phyloP scores from a whole-genome alignment of 2,797 vertebrate species.

The Lacerta viridis region DNA sequence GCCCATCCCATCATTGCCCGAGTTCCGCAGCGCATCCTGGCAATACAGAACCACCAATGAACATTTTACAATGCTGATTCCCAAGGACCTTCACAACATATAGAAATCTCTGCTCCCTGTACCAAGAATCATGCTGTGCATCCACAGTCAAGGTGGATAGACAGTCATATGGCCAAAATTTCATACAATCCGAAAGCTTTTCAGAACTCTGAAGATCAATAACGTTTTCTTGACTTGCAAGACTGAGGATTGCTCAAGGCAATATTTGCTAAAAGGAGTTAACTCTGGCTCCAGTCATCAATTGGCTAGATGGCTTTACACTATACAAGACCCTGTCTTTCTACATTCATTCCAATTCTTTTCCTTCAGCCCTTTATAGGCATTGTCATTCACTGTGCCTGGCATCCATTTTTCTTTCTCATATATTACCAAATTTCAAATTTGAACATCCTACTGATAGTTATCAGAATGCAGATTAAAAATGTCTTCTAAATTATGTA shows the following conservation, averaged over 20 bases:
- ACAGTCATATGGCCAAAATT: background rate
- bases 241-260: background rate
- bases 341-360: background rate
- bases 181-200: background rate
- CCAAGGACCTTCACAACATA: background rate
- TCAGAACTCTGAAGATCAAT: background rate
- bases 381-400: background rate
- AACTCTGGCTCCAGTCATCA: background rate
- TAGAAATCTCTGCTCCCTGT: background rate
- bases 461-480: background rate
- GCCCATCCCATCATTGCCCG: constrained; percentile 93
- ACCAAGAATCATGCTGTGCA: background rate
- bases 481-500: background rate
- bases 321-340: background rate
- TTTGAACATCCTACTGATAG: background rate
- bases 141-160: background rate
- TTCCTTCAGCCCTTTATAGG: background rate
- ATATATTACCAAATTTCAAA: background rate
- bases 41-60: background rate
- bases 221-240: background rate
- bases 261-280: background rate
- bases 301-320: background rate
- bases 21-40: constrained; percentile 91
- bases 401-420: background rate
- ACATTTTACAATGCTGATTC: background rate